These are phyloP conservation scores for Drosophila hydei DNA, from an alignment of 1,140 invertebrate genomes.

Conservation along the genomic window DNA sequence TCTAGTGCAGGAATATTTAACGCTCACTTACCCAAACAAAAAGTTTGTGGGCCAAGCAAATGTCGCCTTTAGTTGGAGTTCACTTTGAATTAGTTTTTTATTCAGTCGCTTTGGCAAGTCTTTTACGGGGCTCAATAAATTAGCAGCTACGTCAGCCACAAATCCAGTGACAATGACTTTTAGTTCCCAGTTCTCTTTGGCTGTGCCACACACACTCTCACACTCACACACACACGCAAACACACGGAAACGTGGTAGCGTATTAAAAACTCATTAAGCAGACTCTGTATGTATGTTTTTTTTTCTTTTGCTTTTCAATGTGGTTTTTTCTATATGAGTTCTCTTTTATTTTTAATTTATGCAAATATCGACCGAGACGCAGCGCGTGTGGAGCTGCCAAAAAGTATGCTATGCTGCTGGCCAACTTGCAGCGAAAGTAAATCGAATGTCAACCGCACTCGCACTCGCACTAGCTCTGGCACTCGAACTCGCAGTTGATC, in stretches of 20 bases:
- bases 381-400: constrained; percentile 48
- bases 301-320: constrained; percentile 22
- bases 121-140: constrained; percentile 64
- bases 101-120: constrained; percentile 32
- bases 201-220: not conserved
- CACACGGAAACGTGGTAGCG: constrained; percentile 58
- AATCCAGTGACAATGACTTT: constrained; percentile 63
- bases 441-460: constrained; percentile 69
- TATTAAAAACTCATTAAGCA: constrained; percentile 82
- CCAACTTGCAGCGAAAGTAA: constrained; percentile 61
- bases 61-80: constrained; percentile 24
- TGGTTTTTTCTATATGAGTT: constrained; percentile 31
- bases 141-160: constrained; percentile 50
- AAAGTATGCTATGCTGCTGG: constrained; percentile 56
- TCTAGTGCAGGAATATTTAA: not conserved
- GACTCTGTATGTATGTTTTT: constrained; percentile 16
- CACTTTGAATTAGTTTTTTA: constrained; percentile 37
- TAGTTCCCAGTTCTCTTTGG: constrained; percentile 36
- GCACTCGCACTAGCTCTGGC: constrained; percentile 25
- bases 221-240: constrained; percentile 28
- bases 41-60: constrained; percentile 9
- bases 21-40: constrained; percentile 35
- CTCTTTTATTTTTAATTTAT: constrained; percentile 65
- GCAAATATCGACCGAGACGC: constrained; percentile 70
- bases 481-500: constrained; percentile 9